These are phyloP conservation scores for Drosophila formosana DNA, from an alignment of 2,888 invertebrate species.

Conservation along the genomic window DNA sequence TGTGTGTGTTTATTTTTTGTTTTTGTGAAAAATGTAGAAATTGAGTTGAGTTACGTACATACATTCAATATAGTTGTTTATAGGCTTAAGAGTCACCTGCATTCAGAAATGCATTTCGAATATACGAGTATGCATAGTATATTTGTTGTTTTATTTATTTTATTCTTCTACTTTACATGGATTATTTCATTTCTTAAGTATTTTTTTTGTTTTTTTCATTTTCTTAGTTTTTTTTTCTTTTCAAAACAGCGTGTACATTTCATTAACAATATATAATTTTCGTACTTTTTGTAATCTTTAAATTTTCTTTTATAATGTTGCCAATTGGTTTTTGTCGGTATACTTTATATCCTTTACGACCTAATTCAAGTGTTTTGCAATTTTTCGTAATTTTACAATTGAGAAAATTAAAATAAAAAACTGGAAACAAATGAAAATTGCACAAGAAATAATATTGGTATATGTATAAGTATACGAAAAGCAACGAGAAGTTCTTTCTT, in stretches of 20 bases:
- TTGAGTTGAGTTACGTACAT: conserved; percentile 76
- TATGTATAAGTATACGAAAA: conserved; percentile 39
- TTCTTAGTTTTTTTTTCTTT: conserved; percentile 47
- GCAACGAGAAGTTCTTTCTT: conserved; percentile 23
- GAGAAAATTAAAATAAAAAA: conserved; percentile 21
- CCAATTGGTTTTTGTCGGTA: conserved; percentile 78
- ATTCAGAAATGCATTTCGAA: conserved; percentile 44
- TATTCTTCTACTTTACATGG: conserved; percentile 69
- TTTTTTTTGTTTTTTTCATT: conserved; percentile 33
- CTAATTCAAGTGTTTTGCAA: conserved; percentile 65
- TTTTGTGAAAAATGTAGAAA: conserved; percentile 61
- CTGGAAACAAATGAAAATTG: conserved; percentile 50
- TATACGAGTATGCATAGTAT: conserved; percentile 36
- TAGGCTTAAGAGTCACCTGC: conserved; percentile 45
- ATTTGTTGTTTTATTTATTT: conserved; percentile 36
- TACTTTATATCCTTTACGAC: conserved; percentile 83
- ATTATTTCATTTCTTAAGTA: conserved; percentile 51
- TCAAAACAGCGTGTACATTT: conserved; percentile 57
- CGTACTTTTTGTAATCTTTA: conserved; percentile 8
- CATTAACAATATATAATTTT: conserved; percentile 66
- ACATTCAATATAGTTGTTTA: conserved; percentile 68
- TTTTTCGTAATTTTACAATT: conserved; percentile 40
- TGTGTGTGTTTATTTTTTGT: conserved; percentile 18
- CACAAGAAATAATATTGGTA: conserved; percentile 55
- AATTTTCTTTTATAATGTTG: conserved; percentile 47